These are phyloP conservation scores for Limnodromus scolopaceus DNA, from an alignment of 2,797 vertebrate species.

Conservation along the genomic window DNA sequence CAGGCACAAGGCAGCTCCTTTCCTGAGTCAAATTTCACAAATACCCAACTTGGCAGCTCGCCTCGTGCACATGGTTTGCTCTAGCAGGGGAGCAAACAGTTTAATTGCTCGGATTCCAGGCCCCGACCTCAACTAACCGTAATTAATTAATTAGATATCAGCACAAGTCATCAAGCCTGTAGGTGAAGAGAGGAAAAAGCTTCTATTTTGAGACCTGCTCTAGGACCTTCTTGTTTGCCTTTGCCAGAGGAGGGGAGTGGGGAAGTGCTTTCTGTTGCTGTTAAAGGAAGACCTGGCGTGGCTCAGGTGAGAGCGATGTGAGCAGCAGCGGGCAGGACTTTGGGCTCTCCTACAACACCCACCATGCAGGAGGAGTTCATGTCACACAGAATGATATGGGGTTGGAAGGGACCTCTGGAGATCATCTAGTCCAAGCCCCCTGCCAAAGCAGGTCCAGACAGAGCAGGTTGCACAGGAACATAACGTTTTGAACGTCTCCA, in stretches of 20 bases:
- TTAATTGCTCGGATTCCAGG: constrained; percentile 38
- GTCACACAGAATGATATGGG: no score
- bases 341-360: rapidly evolving
- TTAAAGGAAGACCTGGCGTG: not conserved
- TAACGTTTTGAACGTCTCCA: no score
- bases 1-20: not conserved
- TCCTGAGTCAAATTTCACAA: not conserved
- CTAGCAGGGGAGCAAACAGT: constrained; percentile 21
- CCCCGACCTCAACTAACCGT: constrained; percentile 2
- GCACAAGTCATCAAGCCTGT: not conserved
- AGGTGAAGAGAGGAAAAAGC: not conserved
- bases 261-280: not conserved
- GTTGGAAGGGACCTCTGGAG: no score
- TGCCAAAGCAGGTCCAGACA: no score
- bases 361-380: rapidly evolving
- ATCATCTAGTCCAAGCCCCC: no score
- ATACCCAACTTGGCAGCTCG: not conserved
- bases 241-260: not conserved
- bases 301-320: not conserved
- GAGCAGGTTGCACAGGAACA: no score
- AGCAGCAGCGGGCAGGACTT: not conserved
- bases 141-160: constrained; percentile 53
- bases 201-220: not conserved
- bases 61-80: not conserved
- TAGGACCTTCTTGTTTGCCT: not conserved